Percentiles rank a stretch among this genome's conserved stretches.
These are phyloP conservation scores for Heliangelus exortis DNA, from an alignment of 2,797 vertebrate genomes.

Conservation along the genomic window DNA sequence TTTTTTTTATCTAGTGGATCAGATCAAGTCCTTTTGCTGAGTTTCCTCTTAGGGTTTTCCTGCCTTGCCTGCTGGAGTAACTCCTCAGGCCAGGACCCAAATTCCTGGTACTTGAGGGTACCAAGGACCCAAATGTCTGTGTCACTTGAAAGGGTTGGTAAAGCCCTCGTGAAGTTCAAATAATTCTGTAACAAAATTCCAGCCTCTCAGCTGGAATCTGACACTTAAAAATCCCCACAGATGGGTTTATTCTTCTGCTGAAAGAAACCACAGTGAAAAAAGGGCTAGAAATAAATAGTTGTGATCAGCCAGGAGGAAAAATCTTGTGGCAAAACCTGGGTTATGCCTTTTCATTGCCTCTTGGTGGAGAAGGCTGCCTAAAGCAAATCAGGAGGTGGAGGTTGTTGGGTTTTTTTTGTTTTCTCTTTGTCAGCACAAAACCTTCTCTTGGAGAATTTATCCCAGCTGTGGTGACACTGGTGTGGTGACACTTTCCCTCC, in stretches of 20 bases:
- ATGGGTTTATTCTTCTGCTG: neutral
- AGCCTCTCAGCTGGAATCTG: neutral
- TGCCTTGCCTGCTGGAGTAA: neutral
- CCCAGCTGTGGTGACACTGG: neutral
- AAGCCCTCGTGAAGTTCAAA: neutral
- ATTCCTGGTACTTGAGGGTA: neutral
- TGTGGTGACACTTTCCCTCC: neutral
- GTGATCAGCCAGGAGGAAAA: neutral
- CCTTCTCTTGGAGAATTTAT: neutral
- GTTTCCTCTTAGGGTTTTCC: neutral
- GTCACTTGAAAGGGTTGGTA: neutral
- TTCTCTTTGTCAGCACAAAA: neutral
- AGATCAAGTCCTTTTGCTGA: neutral
- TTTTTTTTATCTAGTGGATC: neutral
- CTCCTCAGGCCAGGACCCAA: neutral
- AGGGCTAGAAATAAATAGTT: neutral
- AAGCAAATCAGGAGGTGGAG: neutral
- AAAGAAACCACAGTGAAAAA: neutral
- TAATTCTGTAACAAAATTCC: neutral
- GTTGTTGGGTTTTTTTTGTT: neutral
- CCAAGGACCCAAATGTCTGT: accelerated
- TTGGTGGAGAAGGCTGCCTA: neutral
- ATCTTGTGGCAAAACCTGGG: neutral
- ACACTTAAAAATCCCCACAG: neutral
- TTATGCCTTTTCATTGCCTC: neutral